A percentile compares a stretch with the other conserved stretches of the same genome.
These are phyloP conservation scores for Gallinago stenura DNA, from an alignment of 2,797 vertebrate species.

Conservation along the genomic window DNA sequence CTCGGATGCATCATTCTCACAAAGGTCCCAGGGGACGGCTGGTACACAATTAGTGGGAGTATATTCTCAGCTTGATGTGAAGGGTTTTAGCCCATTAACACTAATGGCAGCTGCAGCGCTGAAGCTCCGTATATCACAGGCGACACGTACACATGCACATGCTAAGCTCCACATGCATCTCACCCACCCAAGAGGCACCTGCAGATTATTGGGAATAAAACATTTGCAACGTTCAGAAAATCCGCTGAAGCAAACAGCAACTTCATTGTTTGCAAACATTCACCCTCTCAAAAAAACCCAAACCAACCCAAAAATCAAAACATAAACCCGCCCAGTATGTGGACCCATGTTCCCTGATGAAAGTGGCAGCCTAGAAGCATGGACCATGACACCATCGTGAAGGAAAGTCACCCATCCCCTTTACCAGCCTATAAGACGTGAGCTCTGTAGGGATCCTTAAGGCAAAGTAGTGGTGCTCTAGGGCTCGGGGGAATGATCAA, in stretches of 20 bases:
- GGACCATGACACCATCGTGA: accelerated
- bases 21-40: not conserved
- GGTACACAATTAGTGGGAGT: not conserved
- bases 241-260: not conserved
- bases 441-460: not conserved
- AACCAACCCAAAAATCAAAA: not conserved
- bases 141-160: not conserved
- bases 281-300: not conserved
- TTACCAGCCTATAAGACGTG: accelerated
- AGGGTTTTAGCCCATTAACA: not conserved
- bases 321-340: not conserved
- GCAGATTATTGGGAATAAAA: not conserved
- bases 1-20: not conserved
- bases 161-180: not conserved
- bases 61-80: not conserved
- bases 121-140: not conserved
- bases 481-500: not conserved
- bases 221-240: not conserved
- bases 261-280: not conserved
- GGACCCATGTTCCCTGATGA: not conserved
- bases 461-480: not conserved
- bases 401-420: not conserved
- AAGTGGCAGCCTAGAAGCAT: not conserved
- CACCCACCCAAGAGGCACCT: not conserved
- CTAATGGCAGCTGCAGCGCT: not conserved